Conservation (phyloP, 2,113 vertebrate genomes). For the Phyllostomus discolor region DNA sequence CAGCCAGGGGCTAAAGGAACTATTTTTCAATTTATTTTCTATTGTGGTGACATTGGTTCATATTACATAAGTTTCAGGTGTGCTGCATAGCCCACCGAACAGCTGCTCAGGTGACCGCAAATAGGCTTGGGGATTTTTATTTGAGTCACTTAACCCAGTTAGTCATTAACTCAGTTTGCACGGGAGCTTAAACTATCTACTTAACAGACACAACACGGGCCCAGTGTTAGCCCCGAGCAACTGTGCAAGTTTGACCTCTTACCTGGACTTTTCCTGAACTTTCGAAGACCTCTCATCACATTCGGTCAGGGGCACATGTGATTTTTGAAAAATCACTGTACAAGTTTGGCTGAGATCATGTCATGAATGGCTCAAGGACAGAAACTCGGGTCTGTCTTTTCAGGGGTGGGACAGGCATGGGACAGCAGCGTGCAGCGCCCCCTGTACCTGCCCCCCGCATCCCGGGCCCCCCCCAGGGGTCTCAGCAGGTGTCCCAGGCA, state of each 20-base stretch:
- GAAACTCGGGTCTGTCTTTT: not conserved
- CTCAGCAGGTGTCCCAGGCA: not conserved
- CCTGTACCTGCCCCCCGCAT: too few species aligned
- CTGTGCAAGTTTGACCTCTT: not conserved
- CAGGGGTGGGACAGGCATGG: slow-evolving; percentile 38
- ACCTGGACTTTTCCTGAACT: not conserved
- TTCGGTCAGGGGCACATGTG: not conserved
- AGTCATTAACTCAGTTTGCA: slow-evolving; percentile 37
- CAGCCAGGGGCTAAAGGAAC: not conserved
- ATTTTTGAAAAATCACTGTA: not conserved
- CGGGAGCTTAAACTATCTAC: not conserved
- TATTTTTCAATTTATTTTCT: not conserved
- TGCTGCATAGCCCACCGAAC: not conserved
- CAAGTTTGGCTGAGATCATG: not conserved
- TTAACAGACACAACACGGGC: not conserved
- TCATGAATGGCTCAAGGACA: not conserved
- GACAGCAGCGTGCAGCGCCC: not conserved
- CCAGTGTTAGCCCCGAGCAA: not conserved
- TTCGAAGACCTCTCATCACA: not conserved
- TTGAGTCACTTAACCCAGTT: not conserved
- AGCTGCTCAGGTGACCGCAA: not conserved
- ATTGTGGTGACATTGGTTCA: not conserved
- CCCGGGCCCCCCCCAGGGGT: not conserved
- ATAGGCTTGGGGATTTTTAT: not conserved
- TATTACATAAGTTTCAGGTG: not conserved